Percentiles rank a stretch among this genome's conserved stretches.
Conservation (phyloP, 2,888 invertebrate genomes). For the Philaethria dido region DNA sequence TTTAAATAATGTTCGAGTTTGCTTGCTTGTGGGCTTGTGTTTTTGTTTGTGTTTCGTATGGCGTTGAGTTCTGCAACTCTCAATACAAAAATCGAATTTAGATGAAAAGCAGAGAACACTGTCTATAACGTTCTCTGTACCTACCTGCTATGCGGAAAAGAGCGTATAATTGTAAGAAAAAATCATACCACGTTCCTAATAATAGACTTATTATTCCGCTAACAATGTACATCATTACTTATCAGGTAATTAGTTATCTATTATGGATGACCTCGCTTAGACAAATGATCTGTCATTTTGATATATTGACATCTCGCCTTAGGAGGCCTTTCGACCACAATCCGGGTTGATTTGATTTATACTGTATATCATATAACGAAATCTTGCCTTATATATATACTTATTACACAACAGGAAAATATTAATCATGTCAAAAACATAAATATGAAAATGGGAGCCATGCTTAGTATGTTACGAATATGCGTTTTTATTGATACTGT, state of each 20-base stretch:
- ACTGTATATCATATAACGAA: conserved; percentile 25
- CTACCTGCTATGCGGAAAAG: too few species aligned
- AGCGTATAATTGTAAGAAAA: too few species aligned
- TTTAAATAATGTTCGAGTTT: too few species aligned
- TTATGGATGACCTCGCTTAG: conserved; percentile 50
- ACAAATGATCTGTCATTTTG: conserved; percentile 53
- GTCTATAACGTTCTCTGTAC: too few species aligned
- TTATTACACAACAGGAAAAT: background rate
- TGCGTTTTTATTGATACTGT: too few species aligned
- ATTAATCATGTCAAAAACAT: background rate
- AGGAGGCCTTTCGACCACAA: conserved; percentile 39
- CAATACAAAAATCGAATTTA: too few species aligned
- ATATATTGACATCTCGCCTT: conserved; percentile 49
- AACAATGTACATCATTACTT: conserved; percentile 39
- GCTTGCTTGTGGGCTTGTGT: too few species aligned
- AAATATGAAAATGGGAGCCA: background rate
- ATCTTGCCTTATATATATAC: conserved; percentile 7
- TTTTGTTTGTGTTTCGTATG: too few species aligned
- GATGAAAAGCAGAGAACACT: too few species aligned
- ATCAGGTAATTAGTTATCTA: conserved; percentile 51
- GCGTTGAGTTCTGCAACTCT: too few species aligned
- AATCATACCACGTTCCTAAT: too few species aligned
- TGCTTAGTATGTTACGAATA: too few species aligned
- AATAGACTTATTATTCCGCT: conserved; percentile 4
- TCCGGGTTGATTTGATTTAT: conserved; percentile 38